Evolutionary conservation across 2,113 vertebrate species (phyloP).

Genomic region (Todiramphus chloris): DNA sequence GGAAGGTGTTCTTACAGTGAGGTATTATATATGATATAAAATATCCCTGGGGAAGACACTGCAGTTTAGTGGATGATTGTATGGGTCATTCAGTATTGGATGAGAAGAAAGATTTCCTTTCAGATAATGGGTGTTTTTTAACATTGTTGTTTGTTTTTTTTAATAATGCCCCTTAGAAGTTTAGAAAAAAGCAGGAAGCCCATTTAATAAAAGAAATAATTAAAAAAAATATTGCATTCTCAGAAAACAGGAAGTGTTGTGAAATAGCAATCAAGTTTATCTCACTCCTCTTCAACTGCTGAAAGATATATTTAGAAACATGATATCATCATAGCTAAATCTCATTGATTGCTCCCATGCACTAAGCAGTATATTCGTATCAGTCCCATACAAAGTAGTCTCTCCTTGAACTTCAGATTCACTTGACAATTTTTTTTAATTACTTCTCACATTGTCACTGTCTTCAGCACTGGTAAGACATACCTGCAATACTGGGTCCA

Average conservation of each 20-base stretch:
- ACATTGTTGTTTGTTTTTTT: not conserved
- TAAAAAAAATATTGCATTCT: not conserved
- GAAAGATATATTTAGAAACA: not conserved
- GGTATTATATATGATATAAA: not conserved
- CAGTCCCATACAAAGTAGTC: not conserved
- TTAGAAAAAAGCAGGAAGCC: not conserved
- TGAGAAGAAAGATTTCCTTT: not conserved
- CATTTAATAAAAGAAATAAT: not conserved
- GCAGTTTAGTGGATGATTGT: not conserved
- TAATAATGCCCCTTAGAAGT: not conserved
- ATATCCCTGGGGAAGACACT: not conserved
- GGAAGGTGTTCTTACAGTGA: not conserved
- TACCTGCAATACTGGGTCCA: not conserved
- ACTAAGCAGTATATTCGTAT: not conserved
- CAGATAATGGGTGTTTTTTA: not conserved
- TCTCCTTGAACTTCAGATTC: not conserved
- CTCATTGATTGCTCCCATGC: not conserved
- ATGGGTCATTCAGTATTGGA: not conserved
- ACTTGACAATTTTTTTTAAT: not conserved
- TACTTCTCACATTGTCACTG: not conserved
- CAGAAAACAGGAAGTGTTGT: not conserved
- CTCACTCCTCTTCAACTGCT: not conserved
- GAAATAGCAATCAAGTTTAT: not conserved
- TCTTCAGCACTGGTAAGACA: not conserved
- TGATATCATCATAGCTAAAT: slow-evolving; percentile 18